Percentiles rank a stretch among this genome's conserved stretches.
phyloP scores from a whole-genome alignment of 1,140 invertebrate species.

The Drosophila tristis region DNA sequence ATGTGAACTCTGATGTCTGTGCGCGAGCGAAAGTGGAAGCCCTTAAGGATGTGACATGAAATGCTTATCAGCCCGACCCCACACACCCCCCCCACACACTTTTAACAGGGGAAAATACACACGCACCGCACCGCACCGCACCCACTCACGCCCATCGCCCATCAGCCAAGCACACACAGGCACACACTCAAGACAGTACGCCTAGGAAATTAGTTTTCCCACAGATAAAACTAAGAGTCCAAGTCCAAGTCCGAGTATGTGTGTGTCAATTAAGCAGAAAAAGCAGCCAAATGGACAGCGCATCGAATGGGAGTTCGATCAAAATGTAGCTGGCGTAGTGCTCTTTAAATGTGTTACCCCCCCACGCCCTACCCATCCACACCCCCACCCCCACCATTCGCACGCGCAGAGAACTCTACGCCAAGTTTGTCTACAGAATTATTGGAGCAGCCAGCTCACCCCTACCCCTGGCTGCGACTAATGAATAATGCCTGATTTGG shows the following conservation, averaged over 20 bases:
- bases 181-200: slow-evolving; percentile 51
- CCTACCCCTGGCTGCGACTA: slow-evolving; percentile 46
- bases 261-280: slow-evolving; percentile 72
- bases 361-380: no score
- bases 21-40: slow-evolving; percentile 47
- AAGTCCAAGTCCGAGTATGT: slow-evolving; percentile 18
- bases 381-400: no score
- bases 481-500: slow-evolving; percentile 78
- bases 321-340: slow-evolving; percentile 67
- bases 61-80: slow-evolving; percentile 72
- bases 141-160: not conserved
- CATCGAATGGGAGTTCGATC: slow-evolving; percentile 67
- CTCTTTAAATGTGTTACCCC: slow-evolving; percentile 66
- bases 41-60: slow-evolving; percentile 83
- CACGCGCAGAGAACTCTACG: no score
- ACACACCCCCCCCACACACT: slow-evolving; percentile 17
- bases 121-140: slow-evolving; percentile 2
- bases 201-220: slow-evolving; percentile 78
- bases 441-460: slow-evolving; percentile 32
- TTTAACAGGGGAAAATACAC: slow-evolving; percentile 28
- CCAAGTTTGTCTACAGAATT: slow-evolving; percentile 63
- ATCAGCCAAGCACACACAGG: slow-evolving; percentile 3
- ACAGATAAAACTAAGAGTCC: slow-evolving; percentile 65
- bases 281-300: slow-evolving; percentile 29
- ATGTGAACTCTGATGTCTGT: slow-evolving; percentile 68